A percentile compares a stretch with the other conserved stretches of the same genome.
phyloP scores from a whole-genome alignment of 2,888 invertebrate species.

The Fabriciana adippe region DNA sequence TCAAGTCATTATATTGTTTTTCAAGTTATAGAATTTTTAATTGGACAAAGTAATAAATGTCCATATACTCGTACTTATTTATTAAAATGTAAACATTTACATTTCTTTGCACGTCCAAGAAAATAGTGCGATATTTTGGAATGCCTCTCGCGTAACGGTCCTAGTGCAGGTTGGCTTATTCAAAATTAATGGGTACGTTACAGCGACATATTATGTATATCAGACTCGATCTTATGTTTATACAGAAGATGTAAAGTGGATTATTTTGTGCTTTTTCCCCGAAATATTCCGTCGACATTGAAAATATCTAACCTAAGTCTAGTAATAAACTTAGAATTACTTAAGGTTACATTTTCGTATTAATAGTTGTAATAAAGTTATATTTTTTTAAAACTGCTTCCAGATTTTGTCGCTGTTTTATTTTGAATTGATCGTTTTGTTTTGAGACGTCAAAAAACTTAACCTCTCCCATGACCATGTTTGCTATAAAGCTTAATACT shows the following conservation, averaged over 20 bases:
- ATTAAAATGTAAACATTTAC: constrained; percentile 3
- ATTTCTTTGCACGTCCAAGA: constrained; percentile 19
- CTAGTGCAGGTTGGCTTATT: constrained; percentile 49
- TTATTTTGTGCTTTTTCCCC: not conserved
- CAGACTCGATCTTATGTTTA: constrained; percentile 34
- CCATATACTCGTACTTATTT: not conserved
- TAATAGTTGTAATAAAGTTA: not conserved
- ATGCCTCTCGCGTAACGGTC: constrained; percentile 24
- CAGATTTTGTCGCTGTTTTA: too few relatives aligned
- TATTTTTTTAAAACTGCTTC: not conserved
- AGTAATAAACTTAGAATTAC: too few relatives aligned
- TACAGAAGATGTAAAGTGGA: constrained; percentile 28
- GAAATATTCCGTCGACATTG: too few relatives aligned
- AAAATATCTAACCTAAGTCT: too few relatives aligned
- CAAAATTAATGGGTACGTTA: constrained; percentile 59
- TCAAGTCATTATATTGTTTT: too few relatives aligned
- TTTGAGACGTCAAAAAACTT: too few relatives aligned
- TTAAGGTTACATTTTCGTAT: too few relatives aligned
- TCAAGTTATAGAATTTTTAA: not conserved
- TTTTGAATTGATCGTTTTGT: too few relatives aligned
- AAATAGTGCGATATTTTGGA: constrained; percentile 25
- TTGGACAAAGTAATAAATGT: constrained; percentile 3
- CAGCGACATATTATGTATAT: constrained; percentile 42
- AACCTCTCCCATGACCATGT: too few relatives aligned
- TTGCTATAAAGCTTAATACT: too few relatives aligned